A percentile compares a stretch with the other conserved stretches of the same genome.
phyloP scores from a whole-genome alignment of 1,140 invertebrate species.

The Leptonema lineaticorne region DNA sequence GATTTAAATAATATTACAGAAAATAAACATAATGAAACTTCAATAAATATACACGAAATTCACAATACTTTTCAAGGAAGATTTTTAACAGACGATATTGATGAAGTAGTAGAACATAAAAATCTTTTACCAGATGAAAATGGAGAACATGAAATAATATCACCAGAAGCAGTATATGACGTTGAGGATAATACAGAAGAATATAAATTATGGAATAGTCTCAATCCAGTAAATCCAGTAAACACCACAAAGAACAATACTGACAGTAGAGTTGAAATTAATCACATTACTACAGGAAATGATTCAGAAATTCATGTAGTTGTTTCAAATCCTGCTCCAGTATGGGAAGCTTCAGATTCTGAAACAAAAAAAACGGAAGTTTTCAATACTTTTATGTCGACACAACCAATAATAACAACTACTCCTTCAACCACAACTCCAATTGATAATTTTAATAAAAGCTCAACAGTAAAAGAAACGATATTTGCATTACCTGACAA shows the following conservation, averaged over 20 bases:
- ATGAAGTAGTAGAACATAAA: no score
- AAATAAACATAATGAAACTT: background rate
- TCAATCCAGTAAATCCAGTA: constrained; percentile 4
- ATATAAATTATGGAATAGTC: background rate
- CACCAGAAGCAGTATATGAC: constrained; percentile 35
- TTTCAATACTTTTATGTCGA: background rate
- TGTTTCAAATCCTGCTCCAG: constrained; percentile 45
- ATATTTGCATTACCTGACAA: constrained; percentile 34
- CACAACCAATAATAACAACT: constrained; percentile 22
- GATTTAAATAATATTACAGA: background rate
- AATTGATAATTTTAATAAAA: constrained; percentile 21
- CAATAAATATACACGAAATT: background rate
- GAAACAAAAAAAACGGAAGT: constrained; percentile 39
- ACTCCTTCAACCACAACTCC: constrained; percentile 9
- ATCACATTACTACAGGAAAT: constrained; percentile 17
- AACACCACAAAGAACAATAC: background rate
- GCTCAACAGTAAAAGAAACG: constrained; percentile 10
- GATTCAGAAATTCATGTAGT: constrained; percentile 30
- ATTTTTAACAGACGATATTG: constrained; percentile 6
- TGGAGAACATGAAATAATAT: background rate
- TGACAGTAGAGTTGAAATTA: background rate
- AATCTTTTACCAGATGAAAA: background rate
- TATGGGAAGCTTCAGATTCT: constrained; percentile 49
- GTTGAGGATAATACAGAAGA: constrained; percentile 30
- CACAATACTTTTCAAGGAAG: background rate